Percentiles rank a stretch among this genome's conserved stretches.
phyloP scores from a whole-genome alignment of 2,113 vertebrate genomes.

The Poicephalus gulielmi region DNA sequence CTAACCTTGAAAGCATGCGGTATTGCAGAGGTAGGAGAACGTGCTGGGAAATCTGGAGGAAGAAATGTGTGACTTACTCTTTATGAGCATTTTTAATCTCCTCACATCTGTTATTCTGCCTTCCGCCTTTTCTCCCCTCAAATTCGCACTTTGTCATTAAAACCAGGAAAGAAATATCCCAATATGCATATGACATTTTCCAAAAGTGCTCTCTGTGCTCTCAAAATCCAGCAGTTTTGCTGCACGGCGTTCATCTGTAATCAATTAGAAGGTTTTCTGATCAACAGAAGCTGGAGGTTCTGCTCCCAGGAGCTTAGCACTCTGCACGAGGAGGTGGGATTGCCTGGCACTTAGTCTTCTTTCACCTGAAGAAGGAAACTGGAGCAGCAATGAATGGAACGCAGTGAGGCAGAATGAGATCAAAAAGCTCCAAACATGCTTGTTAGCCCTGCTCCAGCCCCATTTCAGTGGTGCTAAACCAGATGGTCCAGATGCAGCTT shows the following conservation, averaged over 20 bases:
- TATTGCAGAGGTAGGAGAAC: not conserved
- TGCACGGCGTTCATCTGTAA: conserved; percentile 39
- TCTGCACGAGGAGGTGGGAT: conserved; percentile 1
- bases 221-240: conserved; percentile 51
- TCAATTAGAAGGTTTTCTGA: conserved; percentile 61
- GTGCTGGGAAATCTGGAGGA: not conserved
- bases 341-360: conserved; percentile 40
- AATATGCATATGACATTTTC: conserved; percentile 65
- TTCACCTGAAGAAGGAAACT: conserved; percentile 47
- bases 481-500: conserved; percentile 38
- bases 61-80: not conserved
- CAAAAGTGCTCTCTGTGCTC: conserved; percentile 63
- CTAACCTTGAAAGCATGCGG: rapidly evolving
- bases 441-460: not conserved
- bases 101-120: conserved; percentile 10
- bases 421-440: conserved; percentile 9
- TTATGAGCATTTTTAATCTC: not conserved
- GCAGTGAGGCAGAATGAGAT: conserved; percentile 30
- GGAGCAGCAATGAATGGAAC: conserved; percentile 6
- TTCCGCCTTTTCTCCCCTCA: not conserved
- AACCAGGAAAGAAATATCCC: conserved; percentile 42
- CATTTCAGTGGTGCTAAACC: conserved; percentile 1
- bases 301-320: conserved; percentile 61
- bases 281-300: conserved; percentile 57
- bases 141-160: conserved; percentile 62